Base-by-base conservation (phyloP, 2,113 vertebrate genomes). In the Hippocampus guttulatus region DNA sequence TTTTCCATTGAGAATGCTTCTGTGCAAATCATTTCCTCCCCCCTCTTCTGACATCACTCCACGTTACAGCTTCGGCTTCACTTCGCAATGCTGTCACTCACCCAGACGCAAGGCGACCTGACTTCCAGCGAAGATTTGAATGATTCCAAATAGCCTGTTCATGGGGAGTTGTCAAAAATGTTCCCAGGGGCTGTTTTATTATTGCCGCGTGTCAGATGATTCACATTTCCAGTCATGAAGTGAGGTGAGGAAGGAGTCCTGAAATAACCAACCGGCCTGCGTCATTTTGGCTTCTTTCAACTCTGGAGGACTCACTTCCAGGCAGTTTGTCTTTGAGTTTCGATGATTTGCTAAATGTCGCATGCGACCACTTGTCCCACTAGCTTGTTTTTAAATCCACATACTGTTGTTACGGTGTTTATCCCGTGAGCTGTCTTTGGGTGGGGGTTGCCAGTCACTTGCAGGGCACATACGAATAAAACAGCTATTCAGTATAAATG, bases 1-100 rank as follows among this genome's bases (percentile, higher is more conserved):
- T 69, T 68, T 78, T 65, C 87, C 84, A 83, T 83, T 76, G 77
- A 87, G 81, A 85, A 47, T 87, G 77, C 81, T 75, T 79, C 79
- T 77, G 81, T 14, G 43, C 80, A 87, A 88, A 90, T 90, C 87
- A 83, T 74, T 81, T 57, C 75, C 20, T 8, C 81, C 14, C 43
- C 43, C 43, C 84, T 76, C 80, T 85, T 85, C 81, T 81, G 85
- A 88, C 83, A 83, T 85, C 75, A 76, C 81, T 80, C 87, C 84
- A 87, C 70, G 82, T 60, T 21, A 69, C 68, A 33, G 82, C 74
- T 81, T 87, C 88, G 88, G 78, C 86, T 71, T 71, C 85, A 84
- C 78, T 43, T 64, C 54, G 70, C 40, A 41, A 74, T 74, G 58
- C 78, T 15, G 49, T 52, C 33, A 16, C 77, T 77, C 84, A 66